These are phyloP conservation scores for Aptenodytes forsteri DNA, from an alignment of 2,113 vertebrate genomes.

Conservation along the genomic window DNA sequence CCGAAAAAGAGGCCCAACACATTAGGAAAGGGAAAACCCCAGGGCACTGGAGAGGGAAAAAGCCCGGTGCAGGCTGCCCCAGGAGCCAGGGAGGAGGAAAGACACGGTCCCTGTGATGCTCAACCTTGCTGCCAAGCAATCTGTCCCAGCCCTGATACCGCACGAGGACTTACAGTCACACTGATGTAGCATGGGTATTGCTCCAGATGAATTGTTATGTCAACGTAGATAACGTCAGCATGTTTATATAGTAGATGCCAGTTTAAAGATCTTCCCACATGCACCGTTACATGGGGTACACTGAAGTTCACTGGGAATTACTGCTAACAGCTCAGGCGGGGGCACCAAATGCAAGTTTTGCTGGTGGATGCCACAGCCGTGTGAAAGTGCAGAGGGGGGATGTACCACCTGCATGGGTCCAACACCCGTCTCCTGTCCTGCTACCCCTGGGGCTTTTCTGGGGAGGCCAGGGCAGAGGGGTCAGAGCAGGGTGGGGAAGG, in stretches of 20 bases:
- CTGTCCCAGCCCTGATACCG: neutral
- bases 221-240: neutral
- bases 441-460: neutral
- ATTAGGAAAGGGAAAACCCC: neutral
- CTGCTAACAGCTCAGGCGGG: neutral
- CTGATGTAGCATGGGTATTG: neutral
- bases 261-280: neutral
- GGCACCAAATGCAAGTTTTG: neutral
- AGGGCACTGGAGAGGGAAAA: neutral
- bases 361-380: neutral
- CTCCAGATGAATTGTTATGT: neutral
- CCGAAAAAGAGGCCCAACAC: neutral
- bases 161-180: neutral
- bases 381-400: neutral
- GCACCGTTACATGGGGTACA: rapidly evolving
- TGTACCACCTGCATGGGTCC: neutral
- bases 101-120: rapidly evolving
- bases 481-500: neutral
- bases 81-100: neutral
- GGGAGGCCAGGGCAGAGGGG: neutral
- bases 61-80: neutral
- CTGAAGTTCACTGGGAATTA: neutral
- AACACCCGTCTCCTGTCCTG: neutral
- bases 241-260: neutral
- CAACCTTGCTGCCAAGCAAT: neutral